Percentiles rank a stretch among this genome's conserved stretches.
These are phyloP conservation scores for Penaeus monodon DNA, from an alignment of 2,888 invertebrate species.

Conservation along the genomic window DNA sequence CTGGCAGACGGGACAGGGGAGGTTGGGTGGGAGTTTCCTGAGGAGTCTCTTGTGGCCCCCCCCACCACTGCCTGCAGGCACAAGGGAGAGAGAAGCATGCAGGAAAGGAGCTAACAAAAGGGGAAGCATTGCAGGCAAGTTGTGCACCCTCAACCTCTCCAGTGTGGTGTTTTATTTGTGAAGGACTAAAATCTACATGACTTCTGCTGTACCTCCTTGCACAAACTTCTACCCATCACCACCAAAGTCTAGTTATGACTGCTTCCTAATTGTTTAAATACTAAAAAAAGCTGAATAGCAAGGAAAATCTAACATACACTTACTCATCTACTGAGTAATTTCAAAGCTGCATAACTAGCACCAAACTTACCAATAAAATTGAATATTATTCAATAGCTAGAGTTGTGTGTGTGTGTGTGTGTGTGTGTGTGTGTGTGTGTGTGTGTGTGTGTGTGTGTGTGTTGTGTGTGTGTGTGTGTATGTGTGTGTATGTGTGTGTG, in stretches of 20 bases:
- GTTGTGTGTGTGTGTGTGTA: too few relatives aligned
- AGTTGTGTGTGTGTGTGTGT: too few relatives aligned
- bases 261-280: too few relatives aligned
- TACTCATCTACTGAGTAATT: too few relatives aligned
- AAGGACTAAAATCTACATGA: background rate
- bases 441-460: too few relatives aligned
- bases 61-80: conserved; percentile 19
- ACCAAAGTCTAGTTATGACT: background rate
- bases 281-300: too few relatives aligned
- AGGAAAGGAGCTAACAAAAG: conserved; percentile 8
- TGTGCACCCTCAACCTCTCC: conserved; percentile 31
- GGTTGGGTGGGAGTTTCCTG: background rate
- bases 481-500: too few relatives aligned
- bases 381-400: too few relatives aligned
- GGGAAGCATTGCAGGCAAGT: conserved; percentile 22
- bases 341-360: too few relatives aligned
- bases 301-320: too few relatives aligned
- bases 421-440: too few relatives aligned
- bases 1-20: conserved; percentile 18
- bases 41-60: conserved; percentile 7
- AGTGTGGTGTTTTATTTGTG: background rate
- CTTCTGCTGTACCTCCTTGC: background rate
- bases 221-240: background rate
- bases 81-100: conserved; percentile 16
- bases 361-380: too few relatives aligned